These are phyloP conservation scores for Oedothorax gibbosus DNA, from an alignment of 1,140 invertebrate genomes.

Conservation along the genomic window DNA sequence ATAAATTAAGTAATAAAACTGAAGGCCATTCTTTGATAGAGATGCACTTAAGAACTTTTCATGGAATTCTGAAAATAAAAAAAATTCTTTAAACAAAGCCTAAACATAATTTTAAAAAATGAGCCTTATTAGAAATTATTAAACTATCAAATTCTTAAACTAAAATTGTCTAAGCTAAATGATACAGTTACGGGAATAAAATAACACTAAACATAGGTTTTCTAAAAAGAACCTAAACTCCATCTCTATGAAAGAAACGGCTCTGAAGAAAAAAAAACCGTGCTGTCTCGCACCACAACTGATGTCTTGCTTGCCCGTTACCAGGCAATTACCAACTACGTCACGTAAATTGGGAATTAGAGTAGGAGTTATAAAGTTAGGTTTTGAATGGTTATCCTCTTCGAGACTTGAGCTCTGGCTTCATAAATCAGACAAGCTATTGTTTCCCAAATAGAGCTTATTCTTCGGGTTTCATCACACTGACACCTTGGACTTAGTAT, in stretches of 20 bases:
- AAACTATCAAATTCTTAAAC: no score
- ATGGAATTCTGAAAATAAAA: no score
- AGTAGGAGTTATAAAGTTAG: constrained; percentile 38
- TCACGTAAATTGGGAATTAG: constrained; percentile 50
- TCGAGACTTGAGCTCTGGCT: background rate
- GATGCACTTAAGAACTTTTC: no score
- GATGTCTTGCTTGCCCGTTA: constrained; percentile 49
- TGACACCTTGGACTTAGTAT: background rate
- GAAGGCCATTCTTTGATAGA: no score
- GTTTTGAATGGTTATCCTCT: constrained; percentile 47
- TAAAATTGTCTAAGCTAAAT: no score
- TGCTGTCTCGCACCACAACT: constrained; percentile 16
- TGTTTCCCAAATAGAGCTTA: constrained; percentile 20
- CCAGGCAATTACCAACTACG: constrained; percentile 41
- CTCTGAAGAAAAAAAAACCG: constrained; percentile 21
- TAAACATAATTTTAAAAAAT: no score
- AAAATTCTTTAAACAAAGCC: no score
- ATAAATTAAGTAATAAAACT: no score
- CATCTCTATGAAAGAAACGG: background rate
- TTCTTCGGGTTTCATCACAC: constrained; percentile 4
- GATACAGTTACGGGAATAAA: no score
- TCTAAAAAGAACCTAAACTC: no score
- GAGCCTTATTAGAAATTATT: no score
- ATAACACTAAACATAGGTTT: no score
- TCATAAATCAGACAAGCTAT: constrained; percentile 48